Base-by-base conservation (phyloP, 2,888 invertebrate genomes). In the Eristalis pertinax region DNA sequence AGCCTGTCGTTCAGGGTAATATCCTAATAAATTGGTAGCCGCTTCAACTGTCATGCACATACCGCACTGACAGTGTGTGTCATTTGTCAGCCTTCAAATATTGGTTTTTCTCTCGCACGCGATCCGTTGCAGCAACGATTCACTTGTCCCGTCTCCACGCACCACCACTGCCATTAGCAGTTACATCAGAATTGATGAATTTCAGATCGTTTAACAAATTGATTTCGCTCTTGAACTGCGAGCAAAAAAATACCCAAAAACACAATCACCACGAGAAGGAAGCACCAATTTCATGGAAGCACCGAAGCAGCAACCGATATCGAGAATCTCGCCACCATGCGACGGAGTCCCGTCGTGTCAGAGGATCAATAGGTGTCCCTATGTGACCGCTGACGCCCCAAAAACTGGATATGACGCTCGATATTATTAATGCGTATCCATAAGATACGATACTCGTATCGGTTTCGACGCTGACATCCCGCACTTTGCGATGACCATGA, bases 121-220 rank as follows among this genome's bases (percentile, higher is more conserved):
- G 79, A 79, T 87, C 72, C 79, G 0, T 11, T 79, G 86, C 72
- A 74, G 78, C 38, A 38, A 38, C 38, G 13, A 38, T 38, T 78
- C 73, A 73, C 67, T 38, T 65, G 8, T 7, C 29, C 11, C 8
- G 22, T n/a, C 62, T 41, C 24, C 19, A 60, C 32, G 58, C 64
- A 78, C 35, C 56, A 74, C 68, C 74, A 62, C 67, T 13, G 38
- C 50, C 43, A 60, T 75, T 69, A 82, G 50, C 72, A 68, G 79
- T 84, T 79, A 84, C 87, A 84, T 76, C 79, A 76, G 68, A 84
- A 64, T 87, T 87, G 84, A 84, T 87, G 79, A 80, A 80, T 87
- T 79, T 67, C 2, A 74, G 74, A 86, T 63, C 74, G 65, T 83
- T 86, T 86, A 83, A 84, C 87, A 87, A 87, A 87, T 87, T 84